phyloP scores from a whole-genome alignment of 2,113 vertebrate species.

The Thomomys bottae region DNA sequence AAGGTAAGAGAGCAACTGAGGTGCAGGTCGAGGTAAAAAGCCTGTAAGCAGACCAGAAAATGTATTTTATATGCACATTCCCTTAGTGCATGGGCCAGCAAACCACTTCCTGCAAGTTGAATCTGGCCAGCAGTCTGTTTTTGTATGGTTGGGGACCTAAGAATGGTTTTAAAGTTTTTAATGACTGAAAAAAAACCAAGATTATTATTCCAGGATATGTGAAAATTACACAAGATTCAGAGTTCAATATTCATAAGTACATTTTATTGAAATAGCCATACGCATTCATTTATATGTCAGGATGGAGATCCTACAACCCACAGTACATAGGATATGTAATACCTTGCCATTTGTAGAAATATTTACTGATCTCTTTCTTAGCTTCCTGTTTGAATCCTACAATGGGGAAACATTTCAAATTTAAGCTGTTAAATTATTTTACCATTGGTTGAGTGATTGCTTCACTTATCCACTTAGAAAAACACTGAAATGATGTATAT shows the following conservation, averaged over 20 bases:
- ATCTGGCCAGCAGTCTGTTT: background rate
- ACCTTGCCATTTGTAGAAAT: background rate
- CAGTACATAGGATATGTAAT: background rate
- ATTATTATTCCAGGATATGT: background rate
- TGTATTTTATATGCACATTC: too few relatives aligned
- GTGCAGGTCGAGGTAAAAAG: background rate
- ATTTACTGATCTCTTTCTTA: background rate
- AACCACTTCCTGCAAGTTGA: background rate
- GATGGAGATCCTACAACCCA: background rate
- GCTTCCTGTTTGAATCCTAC: background rate
- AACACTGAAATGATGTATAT: background rate
- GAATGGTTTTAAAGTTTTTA: constrained; percentile 10
- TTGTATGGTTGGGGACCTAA: background rate
- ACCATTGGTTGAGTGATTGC: background rate
- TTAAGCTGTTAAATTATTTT: constrained; percentile 28
- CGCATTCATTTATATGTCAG: background rate
- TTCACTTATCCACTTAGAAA: background rate
- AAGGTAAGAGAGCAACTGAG: constrained; percentile 69
- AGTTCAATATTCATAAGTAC: background rate
- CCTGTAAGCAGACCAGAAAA: background rate
- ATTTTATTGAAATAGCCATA: background rate
- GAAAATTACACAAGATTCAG: background rate
- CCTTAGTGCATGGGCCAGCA: background rate
- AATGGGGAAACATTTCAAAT: background rate
- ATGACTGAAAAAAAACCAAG: background rate